A percentile compares a stretch with the other conserved stretches of the same genome.
These are phyloP conservation scores for Dryococelus australis DNA, from an alignment of 2,888 invertebrate genomes.

Conservation along the genomic window DNA sequence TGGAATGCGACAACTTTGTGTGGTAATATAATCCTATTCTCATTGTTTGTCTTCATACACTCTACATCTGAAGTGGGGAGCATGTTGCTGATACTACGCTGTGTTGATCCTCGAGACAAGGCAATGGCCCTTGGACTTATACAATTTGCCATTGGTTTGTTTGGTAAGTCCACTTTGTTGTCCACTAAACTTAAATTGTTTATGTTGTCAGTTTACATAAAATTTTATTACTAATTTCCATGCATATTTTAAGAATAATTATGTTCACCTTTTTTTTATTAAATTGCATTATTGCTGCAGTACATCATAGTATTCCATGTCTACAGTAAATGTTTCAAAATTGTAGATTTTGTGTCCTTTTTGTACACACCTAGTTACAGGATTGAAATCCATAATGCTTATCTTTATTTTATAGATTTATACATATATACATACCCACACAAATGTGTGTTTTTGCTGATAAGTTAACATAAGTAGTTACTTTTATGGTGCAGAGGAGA, in stretches of 20 bases:
- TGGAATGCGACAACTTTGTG: slow-evolving; percentile 80
- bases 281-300: too few relatives aligned
- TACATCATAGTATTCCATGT: too few relatives aligned
- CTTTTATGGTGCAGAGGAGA: too few relatives aligned
- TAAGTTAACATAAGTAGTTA: too few relatives aligned
- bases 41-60: slow-evolving; percentile 88
- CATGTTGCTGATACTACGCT: slow-evolving; percentile 87
- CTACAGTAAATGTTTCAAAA: too few relatives aligned
- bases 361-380: too few relatives aligned
- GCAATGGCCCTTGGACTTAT: slow-evolving; percentile 95
- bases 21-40: slow-evolving; percentile 85
- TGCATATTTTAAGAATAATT: background rate
- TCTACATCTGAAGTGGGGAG: slow-evolving; percentile 93
- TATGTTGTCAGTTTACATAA: background rate
- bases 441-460: too few relatives aligned
- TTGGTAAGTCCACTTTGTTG: slow-evolving; percentile 63
- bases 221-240: too few relatives aligned
- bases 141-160: slow-evolving; percentile 91
- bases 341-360: too few relatives aligned
- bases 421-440: too few relatives aligned
- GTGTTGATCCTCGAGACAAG: slow-evolving; percentile 91
- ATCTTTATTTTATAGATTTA: too few relatives aligned
- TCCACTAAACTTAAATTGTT: background rate
- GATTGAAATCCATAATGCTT: too few relatives aligned
- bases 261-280: background rate